phyloP scores from a whole-genome alignment of 2,888 invertebrate genomes.

The Nomada ruficornis region DNA sequence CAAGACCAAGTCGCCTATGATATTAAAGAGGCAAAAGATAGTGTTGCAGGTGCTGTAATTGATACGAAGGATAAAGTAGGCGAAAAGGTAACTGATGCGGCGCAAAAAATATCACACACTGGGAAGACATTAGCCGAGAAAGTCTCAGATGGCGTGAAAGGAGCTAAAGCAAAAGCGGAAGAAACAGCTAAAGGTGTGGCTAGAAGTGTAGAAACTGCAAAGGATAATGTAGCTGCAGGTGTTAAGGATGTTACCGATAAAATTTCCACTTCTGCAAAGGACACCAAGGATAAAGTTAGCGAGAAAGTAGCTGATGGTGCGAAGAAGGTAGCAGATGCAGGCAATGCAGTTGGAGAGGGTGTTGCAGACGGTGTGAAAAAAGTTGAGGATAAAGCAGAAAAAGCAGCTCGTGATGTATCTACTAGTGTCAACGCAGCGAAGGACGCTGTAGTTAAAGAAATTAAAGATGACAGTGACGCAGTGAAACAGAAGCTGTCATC shows the following conservation, averaged over 20 bases:
- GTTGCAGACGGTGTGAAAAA: slow-evolving; percentile 39
- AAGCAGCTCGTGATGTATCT: slow-evolving; percentile 27
- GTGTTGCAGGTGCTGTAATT: slow-evolving; percentile 10
- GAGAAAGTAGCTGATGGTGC: slow-evolving; percentile 18
- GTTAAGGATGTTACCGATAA: slow-evolving; percentile 76
- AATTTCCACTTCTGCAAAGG: slow-evolving; percentile 54
- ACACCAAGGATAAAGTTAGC: slow-evolving; percentile 46
- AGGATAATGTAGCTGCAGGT: slow-evolving; percentile 54
- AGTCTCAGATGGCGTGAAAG: slow-evolving; percentile 2
- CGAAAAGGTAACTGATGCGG: slow-evolving; percentile 37
- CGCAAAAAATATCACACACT: not conserved
- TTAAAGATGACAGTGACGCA: slow-evolving; percentile 50
- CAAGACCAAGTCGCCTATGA: slow-evolving; percentile 7
- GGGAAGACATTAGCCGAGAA: slow-evolving; percentile 22
- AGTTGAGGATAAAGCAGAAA: slow-evolving; percentile 52
- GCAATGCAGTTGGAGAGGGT: slow-evolving; percentile 65
- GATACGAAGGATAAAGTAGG: slow-evolving; percentile 63
- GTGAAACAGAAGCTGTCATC: slow-evolving; percentile 72
- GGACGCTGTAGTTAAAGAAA: slow-evolving; percentile 79
- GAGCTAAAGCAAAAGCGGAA: not conserved
- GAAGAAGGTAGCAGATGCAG: slow-evolving; percentile 23
- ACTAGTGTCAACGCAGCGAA: slow-evolving; percentile 59
- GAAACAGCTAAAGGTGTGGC: slow-evolving; percentile 19
- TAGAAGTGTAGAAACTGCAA: slow-evolving; percentile 58
- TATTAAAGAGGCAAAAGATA: slow-evolving; percentile 56